phyloP scores from a whole-genome alignment of 2,113 vertebrate species.

The Columba janthina region DNA sequence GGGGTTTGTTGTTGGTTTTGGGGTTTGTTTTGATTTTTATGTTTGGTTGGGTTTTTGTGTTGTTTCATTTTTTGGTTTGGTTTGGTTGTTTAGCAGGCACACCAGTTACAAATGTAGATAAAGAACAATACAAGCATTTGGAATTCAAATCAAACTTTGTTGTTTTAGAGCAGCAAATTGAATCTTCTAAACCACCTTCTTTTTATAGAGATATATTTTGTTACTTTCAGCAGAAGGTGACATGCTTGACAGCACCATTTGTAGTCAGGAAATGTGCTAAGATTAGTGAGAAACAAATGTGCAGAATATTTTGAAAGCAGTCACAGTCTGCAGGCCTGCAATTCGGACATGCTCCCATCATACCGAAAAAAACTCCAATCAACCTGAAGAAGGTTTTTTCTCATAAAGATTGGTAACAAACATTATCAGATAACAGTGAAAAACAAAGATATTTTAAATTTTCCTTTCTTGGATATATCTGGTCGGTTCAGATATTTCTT shows the following conservation, averaged over 20 bases:
- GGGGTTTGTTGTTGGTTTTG: background rate
- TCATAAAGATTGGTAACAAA: background rate
- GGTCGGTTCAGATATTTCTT: background rate
- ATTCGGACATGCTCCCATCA: background rate
- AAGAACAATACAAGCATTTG: background rate
- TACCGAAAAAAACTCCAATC: background rate
- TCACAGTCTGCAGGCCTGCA: background rate
- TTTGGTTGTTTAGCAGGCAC: background rate
- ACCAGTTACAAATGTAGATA: background rate
- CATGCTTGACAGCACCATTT: background rate
- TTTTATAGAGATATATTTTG: background rate
- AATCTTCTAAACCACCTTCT: background rate
- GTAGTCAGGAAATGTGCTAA: background rate
- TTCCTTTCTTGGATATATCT: background rate
- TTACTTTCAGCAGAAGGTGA: slow-evolving; percentile 20
- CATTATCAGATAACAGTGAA: background rate
- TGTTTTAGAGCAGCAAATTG: background rate
- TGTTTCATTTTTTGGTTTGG: background rate
- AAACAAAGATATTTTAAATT: background rate
- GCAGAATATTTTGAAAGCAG: background rate
- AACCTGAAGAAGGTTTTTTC: background rate
- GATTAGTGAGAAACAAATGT: background rate
- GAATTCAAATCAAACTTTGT: background rate
- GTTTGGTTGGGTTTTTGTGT: no score
- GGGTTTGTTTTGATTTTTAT: background rate